Evolutionary conservation across 2,113 vertebrate genomes (phyloP).

Genomic region (Penelope pileata): DNA sequence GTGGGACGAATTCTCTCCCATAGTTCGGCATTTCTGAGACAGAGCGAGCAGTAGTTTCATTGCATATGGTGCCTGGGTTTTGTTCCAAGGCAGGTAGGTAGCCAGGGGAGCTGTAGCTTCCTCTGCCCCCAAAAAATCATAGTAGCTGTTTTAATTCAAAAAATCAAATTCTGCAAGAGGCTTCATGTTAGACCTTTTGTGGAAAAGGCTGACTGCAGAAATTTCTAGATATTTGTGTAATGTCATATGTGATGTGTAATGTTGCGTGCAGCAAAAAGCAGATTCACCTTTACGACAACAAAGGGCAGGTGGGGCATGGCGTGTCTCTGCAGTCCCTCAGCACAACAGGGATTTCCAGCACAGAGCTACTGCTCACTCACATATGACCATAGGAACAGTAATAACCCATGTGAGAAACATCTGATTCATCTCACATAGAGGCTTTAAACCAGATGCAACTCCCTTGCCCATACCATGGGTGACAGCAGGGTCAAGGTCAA

Average conservation of each 20-base stretch:
- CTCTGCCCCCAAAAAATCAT: neutral
- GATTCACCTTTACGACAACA: neutral
- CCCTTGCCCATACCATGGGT: neutral
- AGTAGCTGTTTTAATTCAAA: neutral
- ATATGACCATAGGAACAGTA: neutral
- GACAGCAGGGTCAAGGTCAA: neutral
- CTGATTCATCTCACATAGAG: neutral
- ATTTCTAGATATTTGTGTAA: neutral
- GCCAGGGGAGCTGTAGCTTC: neutral
- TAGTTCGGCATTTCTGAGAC: slow-evolving; percentile 54
- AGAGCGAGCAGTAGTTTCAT: neutral
- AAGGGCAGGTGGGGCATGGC: neutral
- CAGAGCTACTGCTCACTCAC: fast-evolving
- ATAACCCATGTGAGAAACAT: neutral
- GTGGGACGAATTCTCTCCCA: slow-evolving; percentile 71
- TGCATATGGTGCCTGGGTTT: slow-evolving; percentile 61
- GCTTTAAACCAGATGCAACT: neutral
- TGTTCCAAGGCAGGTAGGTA: slow-evolving; percentile 36
- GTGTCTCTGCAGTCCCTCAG: neutral
- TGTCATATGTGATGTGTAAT: neutral
- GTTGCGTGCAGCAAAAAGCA: neutral
- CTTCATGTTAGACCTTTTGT: neutral
- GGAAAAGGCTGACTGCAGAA: neutral
- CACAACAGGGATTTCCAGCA: neutral
- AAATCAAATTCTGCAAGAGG: neutral